These are phyloP conservation scores for Poeciliopsis paucimaculata DNA, from an alignment of 2,797 vertebrate genomes.

Conservation along the genomic window DNA sequence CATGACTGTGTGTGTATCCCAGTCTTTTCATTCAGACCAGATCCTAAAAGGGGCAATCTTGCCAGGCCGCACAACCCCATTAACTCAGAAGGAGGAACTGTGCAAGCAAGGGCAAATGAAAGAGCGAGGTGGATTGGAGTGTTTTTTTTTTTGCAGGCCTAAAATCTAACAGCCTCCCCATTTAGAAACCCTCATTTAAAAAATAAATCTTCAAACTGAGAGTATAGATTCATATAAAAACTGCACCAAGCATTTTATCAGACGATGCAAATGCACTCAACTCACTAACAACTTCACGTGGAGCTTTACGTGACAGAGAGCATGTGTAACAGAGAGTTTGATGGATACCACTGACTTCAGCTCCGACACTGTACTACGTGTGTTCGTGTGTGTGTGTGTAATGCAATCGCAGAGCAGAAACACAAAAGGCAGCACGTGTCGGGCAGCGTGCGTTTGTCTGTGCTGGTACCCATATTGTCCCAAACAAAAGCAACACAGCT, in stretches of 20 bases:
- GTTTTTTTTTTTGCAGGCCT: slow-evolving; percentile 20
- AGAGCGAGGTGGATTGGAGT: slow-evolving; percentile 29
- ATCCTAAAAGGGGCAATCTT: slow-evolving; percentile 63
- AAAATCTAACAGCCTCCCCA: slow-evolving; percentile 42
- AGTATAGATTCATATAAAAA: slow-evolving; percentile 32
- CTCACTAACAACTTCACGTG: background rate
- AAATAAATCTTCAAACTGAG: slow-evolving; percentile 11
- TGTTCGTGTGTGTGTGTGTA: slow-evolving; percentile 13
- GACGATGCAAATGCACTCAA: slow-evolving; percentile 27
- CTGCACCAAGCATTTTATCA: slow-evolving; percentile 20
- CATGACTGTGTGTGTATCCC: slow-evolving; percentile 43
- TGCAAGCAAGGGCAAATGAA: slow-evolving; percentile 37
- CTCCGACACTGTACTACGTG: slow-evolving; percentile 28
- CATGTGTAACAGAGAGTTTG: slow-evolving; percentile 30
- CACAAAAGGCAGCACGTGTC: slow-evolving; percentile 39
- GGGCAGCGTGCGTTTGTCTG: background rate
- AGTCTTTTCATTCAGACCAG: slow-evolving; percentile 70
- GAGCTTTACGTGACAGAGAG: background rate
- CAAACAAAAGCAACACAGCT: slow-evolving; percentile 17
- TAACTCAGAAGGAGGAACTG: slow-evolving; percentile 55
- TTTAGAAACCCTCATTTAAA: slow-evolving; percentile 22
- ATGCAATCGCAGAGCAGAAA: slow-evolving; percentile 47
- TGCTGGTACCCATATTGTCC: background rate
- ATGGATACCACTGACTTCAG: slow-evolving; percentile 52
- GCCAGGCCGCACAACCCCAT: slow-evolving; percentile 74